These are phyloP conservation scores for Pterocles gutturalis DNA, from an alignment of 2,113 vertebrate genomes.

Conservation along the genomic window DNA sequence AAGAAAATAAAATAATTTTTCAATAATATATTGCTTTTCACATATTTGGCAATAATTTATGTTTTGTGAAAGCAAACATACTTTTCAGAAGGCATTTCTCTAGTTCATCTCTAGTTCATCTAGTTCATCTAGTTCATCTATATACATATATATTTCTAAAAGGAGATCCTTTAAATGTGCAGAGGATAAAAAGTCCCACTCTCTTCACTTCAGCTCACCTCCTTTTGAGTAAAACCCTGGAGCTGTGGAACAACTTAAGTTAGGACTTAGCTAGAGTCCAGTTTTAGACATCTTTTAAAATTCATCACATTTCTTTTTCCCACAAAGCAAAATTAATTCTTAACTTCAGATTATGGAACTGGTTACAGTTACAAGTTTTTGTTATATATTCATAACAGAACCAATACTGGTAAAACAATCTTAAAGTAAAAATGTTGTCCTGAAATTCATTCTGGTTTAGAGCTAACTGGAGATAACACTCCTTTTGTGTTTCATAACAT, in stretches of 20 bases:
- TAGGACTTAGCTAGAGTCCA: background rate
- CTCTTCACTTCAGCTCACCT: background rate
- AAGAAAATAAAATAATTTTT: background rate
- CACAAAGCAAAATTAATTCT: background rate
- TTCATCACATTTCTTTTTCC: background rate
- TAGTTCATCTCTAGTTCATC: background rate
- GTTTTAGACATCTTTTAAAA: background rate
- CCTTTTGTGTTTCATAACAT: background rate
- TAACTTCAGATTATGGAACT: background rate
- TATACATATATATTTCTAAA: background rate
- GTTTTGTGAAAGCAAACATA: background rate
- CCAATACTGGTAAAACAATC: background rate
- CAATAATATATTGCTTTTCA: background rate
- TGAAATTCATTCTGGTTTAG: background rate
- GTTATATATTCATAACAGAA: background rate
- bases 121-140: too few relatives aligned
- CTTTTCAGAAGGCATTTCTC: background rate
- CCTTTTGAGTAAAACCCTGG: background rate
- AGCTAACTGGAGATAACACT: background rate
- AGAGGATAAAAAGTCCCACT: background rate
- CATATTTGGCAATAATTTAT: background rate
- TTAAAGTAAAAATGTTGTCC: background rate
- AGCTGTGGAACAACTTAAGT: background rate
- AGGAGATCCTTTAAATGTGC: rapidly evolving
- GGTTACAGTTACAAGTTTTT: background rate